These are phyloP conservation scores for Harpalus rubripes DNA, from an alignment of 2,888 invertebrate genomes.

Conservation along the genomic window DNA sequence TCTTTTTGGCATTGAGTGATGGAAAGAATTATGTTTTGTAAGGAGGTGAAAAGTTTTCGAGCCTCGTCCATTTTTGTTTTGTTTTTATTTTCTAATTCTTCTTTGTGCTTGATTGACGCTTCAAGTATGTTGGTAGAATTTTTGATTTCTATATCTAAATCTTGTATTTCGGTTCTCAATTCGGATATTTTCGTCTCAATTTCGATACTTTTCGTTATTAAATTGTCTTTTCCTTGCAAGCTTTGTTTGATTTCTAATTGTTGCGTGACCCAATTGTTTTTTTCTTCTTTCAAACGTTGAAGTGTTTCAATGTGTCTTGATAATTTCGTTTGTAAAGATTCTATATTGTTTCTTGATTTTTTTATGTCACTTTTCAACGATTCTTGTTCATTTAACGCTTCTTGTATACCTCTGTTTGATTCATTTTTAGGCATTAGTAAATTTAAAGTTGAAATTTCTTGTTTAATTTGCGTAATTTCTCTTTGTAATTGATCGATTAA, in stretches of 20 bases:
- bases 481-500: constrained; percentile 86
- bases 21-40: constrained; percentile 78
- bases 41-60: constrained; percentile 77
- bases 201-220: constrained; percentile 77
- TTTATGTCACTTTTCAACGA: constrained; percentile 78
- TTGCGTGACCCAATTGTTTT: constrained; percentile 83
- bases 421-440: constrained; percentile 72
- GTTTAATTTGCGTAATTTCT: constrained; percentile 79
- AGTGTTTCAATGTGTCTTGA: constrained; percentile 81
- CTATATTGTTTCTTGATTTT: constrained; percentile 77
- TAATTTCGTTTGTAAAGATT: constrained; percentile 77
- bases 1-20: constrained; percentile 80
- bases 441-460: constrained; percentile 77
- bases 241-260: constrained; percentile 84
- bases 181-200: constrained; percentile 73
- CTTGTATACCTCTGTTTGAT: constrained; percentile 77
- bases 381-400: constrained; percentile 80
- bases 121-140: constrained; percentile 72
- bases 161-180: constrained; percentile 72
- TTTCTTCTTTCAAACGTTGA: constrained; percentile 81
- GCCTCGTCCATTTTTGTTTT: constrained; percentile 77
- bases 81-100: constrained; percentile 68
- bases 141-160: constrained; percentile 71
- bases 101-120: constrained; percentile 71
- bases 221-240: constrained; percentile 78